A percentile compares a stretch with the other conserved stretches of the same genome.
Evolutionary conservation across 2,797 vertebrate genomes (phyloP).

Genomic region (Eulemur albifrons): DNA sequence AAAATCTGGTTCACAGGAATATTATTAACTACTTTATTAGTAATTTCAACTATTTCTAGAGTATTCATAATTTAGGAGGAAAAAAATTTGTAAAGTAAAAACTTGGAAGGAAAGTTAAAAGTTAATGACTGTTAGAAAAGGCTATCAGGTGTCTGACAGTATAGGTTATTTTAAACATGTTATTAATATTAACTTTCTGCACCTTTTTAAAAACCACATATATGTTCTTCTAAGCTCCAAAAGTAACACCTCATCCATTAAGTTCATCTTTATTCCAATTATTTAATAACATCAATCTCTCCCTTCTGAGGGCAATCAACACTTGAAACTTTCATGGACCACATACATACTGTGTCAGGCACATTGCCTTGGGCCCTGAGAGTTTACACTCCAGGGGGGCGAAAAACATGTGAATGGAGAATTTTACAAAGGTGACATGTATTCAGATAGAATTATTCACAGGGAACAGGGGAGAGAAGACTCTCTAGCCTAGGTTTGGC

Average conservation of each 20-base stretch:
- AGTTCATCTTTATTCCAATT: background rate
- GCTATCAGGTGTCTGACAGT: background rate
- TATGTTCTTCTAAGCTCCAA: background rate
- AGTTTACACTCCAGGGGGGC: background rate
- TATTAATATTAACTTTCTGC: background rate
- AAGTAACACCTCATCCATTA: background rate
- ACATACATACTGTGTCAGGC: background rate
- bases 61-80: background rate
- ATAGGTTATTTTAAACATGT: background rate
- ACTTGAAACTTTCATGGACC: background rate
- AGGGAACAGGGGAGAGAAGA: background rate
- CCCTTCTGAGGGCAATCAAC: background rate
- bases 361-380: background rate
- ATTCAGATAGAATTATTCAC: background rate
- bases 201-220: background rate
- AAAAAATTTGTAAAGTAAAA: background rate
- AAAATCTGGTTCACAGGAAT: background rate
- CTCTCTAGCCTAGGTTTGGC: background rate
- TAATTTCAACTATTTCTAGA: background rate
- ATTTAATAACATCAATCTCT: background rate
- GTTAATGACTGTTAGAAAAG: background rate
- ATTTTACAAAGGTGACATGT: background rate
- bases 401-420: background rate
- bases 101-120: background rate
- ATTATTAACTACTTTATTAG: background rate